A percentile compares a stretch with the other conserved stretches of the same genome.
Evolutionary conservation across 2,797 vertebrate genomes (phyloP).

Genomic region (Catostomus latipinnis): DNA sequence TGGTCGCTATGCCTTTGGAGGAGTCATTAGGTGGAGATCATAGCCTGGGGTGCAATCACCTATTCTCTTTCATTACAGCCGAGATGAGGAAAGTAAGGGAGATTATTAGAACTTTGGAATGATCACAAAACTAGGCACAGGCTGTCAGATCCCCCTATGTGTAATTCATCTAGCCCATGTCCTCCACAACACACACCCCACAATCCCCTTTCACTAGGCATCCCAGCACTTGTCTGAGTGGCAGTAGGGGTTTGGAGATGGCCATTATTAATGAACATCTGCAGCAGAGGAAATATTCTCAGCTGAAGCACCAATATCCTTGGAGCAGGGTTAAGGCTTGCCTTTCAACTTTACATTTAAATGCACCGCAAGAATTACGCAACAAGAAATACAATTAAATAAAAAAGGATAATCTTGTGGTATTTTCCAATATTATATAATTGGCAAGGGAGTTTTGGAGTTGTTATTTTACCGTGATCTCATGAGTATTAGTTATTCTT

Average conservation of each 20-base stretch:
- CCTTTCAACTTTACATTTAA: slow-evolving; percentile 93
- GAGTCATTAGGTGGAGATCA: slow-evolving; percentile 89
- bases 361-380: slow-evolving; percentile 81
- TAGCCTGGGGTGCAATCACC: slow-evolving; percentile 99
- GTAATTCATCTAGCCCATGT: slow-evolving; percentile 93
- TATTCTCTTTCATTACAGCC: slow-evolving; percentile 99
- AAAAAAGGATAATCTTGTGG: background rate
- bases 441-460: background rate
- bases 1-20: slow-evolving; percentile 80
- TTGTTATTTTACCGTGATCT: background rate
- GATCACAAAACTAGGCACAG: slow-evolving; percentile 99
- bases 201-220: slow-evolving; percentile 21
- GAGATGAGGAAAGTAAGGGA: slow-evolving; percentile 99
- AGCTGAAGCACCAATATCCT: slow-evolving; percentile 79
- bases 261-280: slow-evolving; percentile 99
- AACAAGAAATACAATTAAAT: slow-evolving; percentile 39
- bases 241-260: slow-evolving; percentile 86
- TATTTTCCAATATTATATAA: background rate
- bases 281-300: slow-evolving; percentile 91
- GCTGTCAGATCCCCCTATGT: slow-evolving; percentile 99
- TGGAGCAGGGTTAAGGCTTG: slow-evolving; percentile 80
- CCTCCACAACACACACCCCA: slow-evolving; percentile 10
- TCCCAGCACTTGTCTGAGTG: slow-evolving; percentile 53
- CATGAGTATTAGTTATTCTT: too few relatives aligned
- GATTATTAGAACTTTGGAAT: slow-evolving; percentile 99